A percentile compares a stretch with the other conserved stretches of the same genome.
These are phyloP conservation scores for Phymorhynchus buccinoides DNA, from an alignment of 1,140 invertebrate species.

Conservation along the genomic window DNA sequence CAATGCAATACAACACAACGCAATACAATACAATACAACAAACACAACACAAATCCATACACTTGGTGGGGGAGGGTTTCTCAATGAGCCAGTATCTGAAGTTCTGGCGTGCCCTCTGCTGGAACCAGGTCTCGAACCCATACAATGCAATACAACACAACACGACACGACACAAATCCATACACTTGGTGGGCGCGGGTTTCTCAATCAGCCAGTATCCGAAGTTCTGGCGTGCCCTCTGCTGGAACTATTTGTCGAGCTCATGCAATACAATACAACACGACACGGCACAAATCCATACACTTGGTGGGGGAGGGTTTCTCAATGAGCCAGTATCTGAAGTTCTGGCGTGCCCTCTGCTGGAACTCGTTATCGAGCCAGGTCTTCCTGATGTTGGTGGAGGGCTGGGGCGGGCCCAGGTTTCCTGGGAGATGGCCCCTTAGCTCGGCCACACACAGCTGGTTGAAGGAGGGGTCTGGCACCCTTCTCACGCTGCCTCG, in stretches of 20 bases:
- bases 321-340: conserved; percentile 68
- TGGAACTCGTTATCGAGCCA: conserved; percentile 55
- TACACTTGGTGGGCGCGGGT: conserved; percentile 66
- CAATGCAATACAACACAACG: too few relatives aligned
- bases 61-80: conserved; percentile 63
- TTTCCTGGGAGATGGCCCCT: conserved; percentile 42
- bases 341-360: conserved; percentile 61
- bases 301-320: conserved; percentile 65
- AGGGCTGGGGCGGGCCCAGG: conserved; percentile 44
- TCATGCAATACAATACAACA: too few relatives aligned
- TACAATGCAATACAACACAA: too few relatives aligned
- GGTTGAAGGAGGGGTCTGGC: conserved; percentile 1
- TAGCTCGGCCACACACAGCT: background rate
- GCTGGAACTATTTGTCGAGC: conserved; percentile 55
- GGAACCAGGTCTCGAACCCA: conserved; percentile 54
- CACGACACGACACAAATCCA: too few relatives aligned
- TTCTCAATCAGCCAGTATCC: conserved; percentile 66
- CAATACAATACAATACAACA: too few relatives aligned
- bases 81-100: conserved; percentile 68
- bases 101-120: too few relatives aligned
- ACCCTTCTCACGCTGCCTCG: background rate
- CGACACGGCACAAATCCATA: too few relatives aligned
- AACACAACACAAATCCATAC: too few relatives aligned
- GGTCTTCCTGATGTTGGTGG: conserved; percentile 44
- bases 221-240: conserved; percentile 64